Evolutionary conservation across 2,113 vertebrate genomes (phyloP).

Genomic region (Muntiacus muntjak): DNA sequence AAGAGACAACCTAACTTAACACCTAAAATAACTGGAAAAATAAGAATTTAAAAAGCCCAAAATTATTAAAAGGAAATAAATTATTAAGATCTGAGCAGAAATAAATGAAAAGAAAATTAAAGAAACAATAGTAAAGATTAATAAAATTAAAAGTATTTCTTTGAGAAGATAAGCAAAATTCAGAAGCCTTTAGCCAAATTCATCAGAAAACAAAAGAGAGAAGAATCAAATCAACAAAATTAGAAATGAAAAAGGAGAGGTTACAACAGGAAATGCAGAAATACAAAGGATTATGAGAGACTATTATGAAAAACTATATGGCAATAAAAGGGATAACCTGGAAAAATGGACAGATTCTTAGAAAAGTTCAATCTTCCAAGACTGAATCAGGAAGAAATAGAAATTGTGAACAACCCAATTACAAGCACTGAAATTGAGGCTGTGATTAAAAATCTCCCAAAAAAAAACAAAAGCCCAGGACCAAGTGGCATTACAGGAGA

Average conservation of each 20-base stretch:
- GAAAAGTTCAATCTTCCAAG: neutral
- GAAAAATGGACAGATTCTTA: neutral
- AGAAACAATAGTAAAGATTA: neutral
- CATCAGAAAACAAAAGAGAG: neutral
- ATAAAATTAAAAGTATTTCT: neutral
- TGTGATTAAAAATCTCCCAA: neutral
- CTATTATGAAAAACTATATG: neutral
- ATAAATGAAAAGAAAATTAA: neutral
- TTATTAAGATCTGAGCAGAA: neutral
- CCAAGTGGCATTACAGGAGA: neutral
- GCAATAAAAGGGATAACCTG: neutral
- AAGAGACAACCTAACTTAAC: neutral
- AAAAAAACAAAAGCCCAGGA: neutral
- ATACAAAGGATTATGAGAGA: neutral
- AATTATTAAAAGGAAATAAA: neutral
- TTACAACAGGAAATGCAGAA: neutral
- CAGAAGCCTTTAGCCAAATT: neutral
- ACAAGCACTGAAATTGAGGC: neutral
- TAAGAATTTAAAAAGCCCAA: accelerated
- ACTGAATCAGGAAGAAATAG: neutral
- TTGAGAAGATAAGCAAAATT: neutral
- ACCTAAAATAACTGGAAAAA: neutral
- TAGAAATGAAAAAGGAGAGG: neutral
- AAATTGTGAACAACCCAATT: neutral
- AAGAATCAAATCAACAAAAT: neutral